Conservation (phyloP, 1,140 invertebrate species). For the Drosophila tristis region DNA sequence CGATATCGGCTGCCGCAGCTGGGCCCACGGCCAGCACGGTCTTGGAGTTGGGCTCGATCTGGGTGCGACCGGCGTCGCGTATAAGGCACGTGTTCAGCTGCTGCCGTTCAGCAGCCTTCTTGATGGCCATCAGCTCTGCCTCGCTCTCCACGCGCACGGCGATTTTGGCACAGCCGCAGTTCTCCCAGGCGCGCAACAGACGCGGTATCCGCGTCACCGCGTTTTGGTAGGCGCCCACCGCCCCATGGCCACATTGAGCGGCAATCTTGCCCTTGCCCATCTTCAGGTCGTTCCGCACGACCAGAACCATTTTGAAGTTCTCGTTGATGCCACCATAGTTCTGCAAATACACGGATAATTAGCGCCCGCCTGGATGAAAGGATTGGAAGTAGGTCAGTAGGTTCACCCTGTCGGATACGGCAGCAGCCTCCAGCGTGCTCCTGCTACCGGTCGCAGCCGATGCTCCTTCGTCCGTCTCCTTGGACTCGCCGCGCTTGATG, state of each 20-base stretch:
- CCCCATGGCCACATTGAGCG: slow-evolving; percentile 96
- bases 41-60: slow-evolving; percentile 92
- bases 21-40: slow-evolving; percentile 97
- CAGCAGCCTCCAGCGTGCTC: slow-evolving; percentile 37
- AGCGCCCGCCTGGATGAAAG: neutral
- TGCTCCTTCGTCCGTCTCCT: slow-evolving; percentile 37
- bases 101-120: slow-evolving; percentile 87
- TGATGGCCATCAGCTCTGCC: slow-evolving; percentile 87
- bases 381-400: slow-evolving; percentile 7
- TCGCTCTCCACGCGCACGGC: slow-evolving; percentile 90
- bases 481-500: slow-evolving; percentile 63
- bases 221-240: slow-evolving; percentile 91
- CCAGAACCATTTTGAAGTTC: slow-evolving; percentile 92
- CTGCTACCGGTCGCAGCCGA: slow-evolving; percentile 16
- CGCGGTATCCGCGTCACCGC: slow-evolving; percentile 87
- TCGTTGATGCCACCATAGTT: slow-evolving; percentile 79
- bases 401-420: slow-evolving; percentile 60
- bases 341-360: slow-evolving; percentile 21
- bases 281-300: slow-evolving; percentile 94
- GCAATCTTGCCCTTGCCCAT: slow-evolving; percentile 98
- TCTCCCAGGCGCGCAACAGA: slow-evolving; percentile 90
- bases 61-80: slow-evolving; percentile 95
- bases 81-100: slow-evolving; percentile 91
- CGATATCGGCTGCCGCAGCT: slow-evolving; percentile 89
- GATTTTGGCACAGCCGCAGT: slow-evolving; percentile 92